Base-by-base conservation (phyloP, 2,113 vertebrate genomes). In the Syngnathoides biaculeatus region DNA sequence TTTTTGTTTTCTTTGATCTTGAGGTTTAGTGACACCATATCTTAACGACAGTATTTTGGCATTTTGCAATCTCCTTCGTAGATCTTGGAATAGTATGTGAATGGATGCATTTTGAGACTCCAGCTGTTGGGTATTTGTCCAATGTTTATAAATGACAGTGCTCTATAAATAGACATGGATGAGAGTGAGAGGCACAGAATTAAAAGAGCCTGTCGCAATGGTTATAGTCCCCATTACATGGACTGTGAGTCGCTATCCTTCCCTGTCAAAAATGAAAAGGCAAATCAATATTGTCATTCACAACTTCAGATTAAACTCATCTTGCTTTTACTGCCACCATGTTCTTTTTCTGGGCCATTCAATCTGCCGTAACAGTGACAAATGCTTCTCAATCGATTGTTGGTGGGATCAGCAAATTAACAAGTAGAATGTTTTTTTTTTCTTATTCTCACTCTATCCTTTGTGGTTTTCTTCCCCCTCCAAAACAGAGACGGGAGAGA, bases 261-360 rank as follows among this genome's bases (percentile, higher is more conserved):
- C 53, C 78, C 79, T 84, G 83, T 89, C 87, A 85, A 84, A 86
- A 87, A 67, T 56, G 69, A 79, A 83, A 86, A 89, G 80, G 79
- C 87, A 85, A 86, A 92, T 92, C 89, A 90, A 91, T 92, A 90
- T 85, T 88, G 88, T 89, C 90, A 90, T 92, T 92, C 90, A 83
- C 91, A 91, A 85, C 83, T 92, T 86, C 76, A 87, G 88, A 92
- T 90, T 88, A 90, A 89, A 88, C 86, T 72, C 69, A 55, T 62
- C 72, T 79, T 78, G 75, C 79, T 87, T 85, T 88, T 81, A 87
- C 82, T 80, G 86, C 81, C 64, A 82, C 77, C 65, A 68, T 85
- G 79, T 85, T 83, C 81, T 83, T 81, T 89, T 86, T 86, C 84
- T 66, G 72, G 77, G 72, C 79, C 75, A 79, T 90, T 89, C 84